phyloP scores from a whole-genome alignment of 1,140 invertebrate species.

The Pseudomyrmex gracilis region DNA sequence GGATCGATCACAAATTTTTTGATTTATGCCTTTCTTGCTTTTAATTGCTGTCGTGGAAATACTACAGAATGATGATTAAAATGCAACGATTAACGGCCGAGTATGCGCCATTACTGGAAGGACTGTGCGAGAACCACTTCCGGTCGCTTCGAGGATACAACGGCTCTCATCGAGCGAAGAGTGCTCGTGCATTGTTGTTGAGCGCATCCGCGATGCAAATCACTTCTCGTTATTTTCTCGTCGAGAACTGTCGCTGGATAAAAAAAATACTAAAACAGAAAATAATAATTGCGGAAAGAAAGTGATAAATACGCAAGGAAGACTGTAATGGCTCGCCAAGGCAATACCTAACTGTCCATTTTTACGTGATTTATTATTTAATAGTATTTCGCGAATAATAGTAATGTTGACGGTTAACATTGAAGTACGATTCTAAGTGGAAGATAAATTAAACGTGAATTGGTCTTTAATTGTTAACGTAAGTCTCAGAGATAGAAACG shows the following conservation, averaged over 20 bases:
- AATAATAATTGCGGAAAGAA: conserved; percentile 25
- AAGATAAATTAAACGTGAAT: too few relatives aligned
- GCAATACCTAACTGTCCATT: conserved; percentile 4
- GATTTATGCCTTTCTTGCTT: conserved; percentile 33
- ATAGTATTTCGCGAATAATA: not conserved
- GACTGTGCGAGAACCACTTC: conserved; percentile 32
- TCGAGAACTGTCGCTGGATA: conserved; percentile 30
- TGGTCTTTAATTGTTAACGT: too few relatives aligned
- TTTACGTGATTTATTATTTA: not conserved
- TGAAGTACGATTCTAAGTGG: too few relatives aligned
- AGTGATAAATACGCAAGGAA: conserved; percentile 19
- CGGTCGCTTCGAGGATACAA: conserved; percentile 46
- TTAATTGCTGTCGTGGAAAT: conserved; percentile 60
- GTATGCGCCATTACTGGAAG: conserved; percentile 60
- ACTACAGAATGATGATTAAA: conserved; percentile 56
- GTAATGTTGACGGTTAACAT: too few relatives aligned
- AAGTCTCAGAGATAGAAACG: too few relatives aligned
- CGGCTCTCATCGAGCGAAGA: not conserved
- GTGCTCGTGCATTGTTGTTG: conserved; percentile 51
- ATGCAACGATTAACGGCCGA: conserved; percentile 60
- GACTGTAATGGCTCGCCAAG: not conserved
- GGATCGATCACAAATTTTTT: conserved; percentile 39
- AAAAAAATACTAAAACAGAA: conserved; percentile 26
- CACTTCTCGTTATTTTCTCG: conserved; percentile 63
- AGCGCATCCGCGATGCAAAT: conserved; percentile 66